Percentiles rank a stretch among this genome's conserved stretches.
phyloP scores from a whole-genome alignment of 1,140 invertebrate genomes.

The Drosophila virilis region DNA sequence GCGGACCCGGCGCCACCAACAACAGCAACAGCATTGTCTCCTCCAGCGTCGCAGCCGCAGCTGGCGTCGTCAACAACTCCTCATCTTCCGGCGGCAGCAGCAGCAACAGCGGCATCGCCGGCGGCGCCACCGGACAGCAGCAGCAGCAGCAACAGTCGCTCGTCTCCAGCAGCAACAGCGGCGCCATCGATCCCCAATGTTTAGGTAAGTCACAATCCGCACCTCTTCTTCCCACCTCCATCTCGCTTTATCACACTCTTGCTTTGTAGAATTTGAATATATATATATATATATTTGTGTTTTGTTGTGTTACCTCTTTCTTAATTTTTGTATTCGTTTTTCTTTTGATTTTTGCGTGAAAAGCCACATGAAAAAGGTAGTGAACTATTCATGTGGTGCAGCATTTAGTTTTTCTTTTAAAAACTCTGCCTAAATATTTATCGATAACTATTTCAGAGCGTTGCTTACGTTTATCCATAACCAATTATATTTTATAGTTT shows the following conservation, averaged over 20 bases:
- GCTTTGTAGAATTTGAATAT: slow-evolving; percentile 7
- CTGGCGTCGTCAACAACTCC: slow-evolving; percentile 47
- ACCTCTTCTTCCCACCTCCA: background rate
- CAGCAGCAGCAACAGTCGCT: slow-evolving; percentile 37
- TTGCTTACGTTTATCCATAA: too few relatives aligned
- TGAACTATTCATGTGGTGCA: too few relatives aligned
- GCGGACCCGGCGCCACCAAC: slow-evolving; percentile 29
- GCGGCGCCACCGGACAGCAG: slow-evolving; percentile 17
- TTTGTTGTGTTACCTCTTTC: background rate
- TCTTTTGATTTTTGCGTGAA: too few relatives aligned
- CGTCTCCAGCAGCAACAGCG: slow-evolving; percentile 45
- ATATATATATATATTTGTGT: background rate
- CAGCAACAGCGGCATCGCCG: slow-evolving; percentile 21
- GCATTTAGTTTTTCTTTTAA: too few relatives aligned
- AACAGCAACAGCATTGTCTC: slow-evolving; percentile 58
- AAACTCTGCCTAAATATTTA: too few relatives aligned
- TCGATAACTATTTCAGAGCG: too few relatives aligned
- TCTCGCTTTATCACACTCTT: slow-evolving; percentile 1
- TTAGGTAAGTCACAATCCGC: slow-evolving; percentile 52
- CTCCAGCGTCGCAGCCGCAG: slow-evolving; percentile 56
- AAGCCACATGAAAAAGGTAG: too few relatives aligned
- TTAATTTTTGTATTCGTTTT: background rate
- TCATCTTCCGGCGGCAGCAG: slow-evolving; percentile 21
- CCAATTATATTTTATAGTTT: too few relatives aligned
- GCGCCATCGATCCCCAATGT: slow-evolving; percentile 56